These are phyloP conservation scores for Epinotia demarniana DNA, from an alignment of 2,888 invertebrate genomes.

Conservation along the genomic window DNA sequence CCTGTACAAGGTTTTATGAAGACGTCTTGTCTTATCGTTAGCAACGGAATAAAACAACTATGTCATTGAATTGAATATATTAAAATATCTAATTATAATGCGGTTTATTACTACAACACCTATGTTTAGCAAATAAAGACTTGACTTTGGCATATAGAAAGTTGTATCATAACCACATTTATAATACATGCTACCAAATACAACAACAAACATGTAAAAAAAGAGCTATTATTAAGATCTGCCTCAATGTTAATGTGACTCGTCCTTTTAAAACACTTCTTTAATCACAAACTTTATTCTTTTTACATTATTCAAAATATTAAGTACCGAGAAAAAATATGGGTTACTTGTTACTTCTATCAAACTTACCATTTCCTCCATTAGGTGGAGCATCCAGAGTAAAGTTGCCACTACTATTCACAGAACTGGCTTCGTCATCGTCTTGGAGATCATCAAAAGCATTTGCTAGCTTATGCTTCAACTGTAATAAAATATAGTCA, in stretches of 20 bases:
- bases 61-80: too few relatives aligned
- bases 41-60: too few relatives aligned
- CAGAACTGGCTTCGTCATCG: constrained; percentile 87
- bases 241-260: background rate
- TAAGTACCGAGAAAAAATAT: background rate
- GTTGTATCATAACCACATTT: too few relatives aligned
- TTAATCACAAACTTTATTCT: background rate
- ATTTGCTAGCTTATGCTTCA: constrained; percentile 86
- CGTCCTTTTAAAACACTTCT: background rate
- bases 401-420: constrained; percentile 83
- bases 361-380: constrained; percentile 55
- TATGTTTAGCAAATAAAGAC: too few relatives aligned
- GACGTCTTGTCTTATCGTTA: too few relatives aligned
- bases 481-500: constrained; percentile 69
- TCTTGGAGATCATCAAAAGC: constrained; percentile 89
- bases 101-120: too few relatives aligned
- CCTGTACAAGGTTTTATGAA: too few relatives aligned
- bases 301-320: background rate
- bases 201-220: too few relatives aligned
- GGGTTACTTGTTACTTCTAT: background rate
- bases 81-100: too few relatives aligned
- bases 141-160: too few relatives aligned
- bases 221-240: background rate
- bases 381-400: constrained; percentile 72
- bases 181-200: too few relatives aligned